Conservation (phyloP, 30 jellyfish, hydroid and myxozoan genomes). For the Chrysaora quinquecirrha region DNA sequence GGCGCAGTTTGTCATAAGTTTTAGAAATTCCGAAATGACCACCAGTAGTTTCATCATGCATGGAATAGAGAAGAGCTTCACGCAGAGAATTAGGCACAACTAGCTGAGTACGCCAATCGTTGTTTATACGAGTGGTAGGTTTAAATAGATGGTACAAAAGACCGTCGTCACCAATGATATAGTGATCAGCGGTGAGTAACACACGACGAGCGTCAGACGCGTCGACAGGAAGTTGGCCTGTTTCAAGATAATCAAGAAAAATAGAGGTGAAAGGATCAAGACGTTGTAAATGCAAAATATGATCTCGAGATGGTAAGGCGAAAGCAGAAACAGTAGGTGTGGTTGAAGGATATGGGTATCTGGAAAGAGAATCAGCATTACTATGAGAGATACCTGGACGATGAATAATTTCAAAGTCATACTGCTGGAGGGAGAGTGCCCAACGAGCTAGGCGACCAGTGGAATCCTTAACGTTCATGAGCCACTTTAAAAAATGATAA, state of each 20-base stretch:
- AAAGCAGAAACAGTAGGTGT: too few species aligned
- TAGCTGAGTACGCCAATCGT: conserved; percentile 53
- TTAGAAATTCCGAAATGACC: conserved; percentile 74
- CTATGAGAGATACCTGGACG: conserved; percentile 65
- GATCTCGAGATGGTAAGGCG: too few species aligned
- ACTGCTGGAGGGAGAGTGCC: conserved; percentile 54
- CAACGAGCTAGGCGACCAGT: conserved; percentile 63
- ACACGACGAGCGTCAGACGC: too few species aligned
- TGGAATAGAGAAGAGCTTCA: conserved; percentile 31
- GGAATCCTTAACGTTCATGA: conserved; percentile 23
- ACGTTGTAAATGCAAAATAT: too few species aligned
- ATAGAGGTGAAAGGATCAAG: too few species aligned
- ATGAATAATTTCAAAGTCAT: too few species aligned
- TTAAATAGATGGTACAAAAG: conserved; percentile 55
- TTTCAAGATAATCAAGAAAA: too few species aligned
- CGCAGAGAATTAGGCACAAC: conserved; percentile 49
- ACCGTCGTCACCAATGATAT: too few species aligned
- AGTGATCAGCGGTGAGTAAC: too few species aligned
- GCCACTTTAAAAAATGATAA: conserved; percentile 67
- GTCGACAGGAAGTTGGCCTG: too few species aligned
- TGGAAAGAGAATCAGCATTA: conserved; percentile 72
- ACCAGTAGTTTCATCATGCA: conserved; percentile 62
- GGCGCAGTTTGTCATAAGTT: conserved; percentile 49
- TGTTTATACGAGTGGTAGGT: conserved; percentile 52
- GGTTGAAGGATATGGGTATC: not conserved